phyloP scores from a whole-genome alignment of 2,888 invertebrate genomes.

The Polia nebulosa region DNA sequence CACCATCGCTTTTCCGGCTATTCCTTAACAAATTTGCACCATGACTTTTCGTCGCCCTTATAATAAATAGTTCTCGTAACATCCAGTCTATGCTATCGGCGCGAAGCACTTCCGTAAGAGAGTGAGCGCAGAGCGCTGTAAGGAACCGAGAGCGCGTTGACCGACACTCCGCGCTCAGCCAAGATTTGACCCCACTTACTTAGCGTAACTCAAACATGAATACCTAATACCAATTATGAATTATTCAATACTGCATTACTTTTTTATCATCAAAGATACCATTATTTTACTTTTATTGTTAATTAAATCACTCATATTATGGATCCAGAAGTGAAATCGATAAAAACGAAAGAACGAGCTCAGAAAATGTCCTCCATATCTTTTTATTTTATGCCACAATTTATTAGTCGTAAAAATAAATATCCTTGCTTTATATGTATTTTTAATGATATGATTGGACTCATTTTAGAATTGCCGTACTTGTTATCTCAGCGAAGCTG shows the following conservation, averaged over 20 bases:
- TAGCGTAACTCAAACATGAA: slow-evolving; percentile 53
- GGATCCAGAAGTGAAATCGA: slow-evolving; percentile 77
- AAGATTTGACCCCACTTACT: slow-evolving; percentile 80
- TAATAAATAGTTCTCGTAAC: slow-evolving; percentile 10
- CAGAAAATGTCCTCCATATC: slow-evolving; percentile 81
- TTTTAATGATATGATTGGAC: slow-evolving; percentile 81
- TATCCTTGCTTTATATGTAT: slow-evolving; percentile 77
- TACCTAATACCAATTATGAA: slow-evolving; percentile 58
- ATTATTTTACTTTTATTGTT: slow-evolving; percentile 78
- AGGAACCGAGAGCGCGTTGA: slow-evolving; percentile 82
- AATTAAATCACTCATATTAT: slow-evolving; percentile 80
- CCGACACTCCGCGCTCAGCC: slow-evolving; percentile 74
- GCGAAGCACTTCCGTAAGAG: slow-evolving; percentile 84
- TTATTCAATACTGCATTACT: slow-evolving; percentile 64
- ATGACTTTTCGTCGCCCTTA: neutral
- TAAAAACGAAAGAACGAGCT: slow-evolving; percentile 80
- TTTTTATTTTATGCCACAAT: slow-evolving; percentile 82
- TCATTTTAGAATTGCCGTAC: slow-evolving; percentile 75
- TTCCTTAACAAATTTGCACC: neutral
- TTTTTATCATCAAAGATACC: slow-evolving; percentile 68
- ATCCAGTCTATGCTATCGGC: slow-evolving; percentile 71
- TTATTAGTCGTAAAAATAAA: slow-evolving; percentile 84
- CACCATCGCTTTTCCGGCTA: neutral
- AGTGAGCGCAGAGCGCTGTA: slow-evolving; percentile 83
- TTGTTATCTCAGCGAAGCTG: slow-evolving; percentile 50